Evolutionary conservation across 2,113 vertebrate species (phyloP).

Genomic region (Centropus unirufus): DNA sequence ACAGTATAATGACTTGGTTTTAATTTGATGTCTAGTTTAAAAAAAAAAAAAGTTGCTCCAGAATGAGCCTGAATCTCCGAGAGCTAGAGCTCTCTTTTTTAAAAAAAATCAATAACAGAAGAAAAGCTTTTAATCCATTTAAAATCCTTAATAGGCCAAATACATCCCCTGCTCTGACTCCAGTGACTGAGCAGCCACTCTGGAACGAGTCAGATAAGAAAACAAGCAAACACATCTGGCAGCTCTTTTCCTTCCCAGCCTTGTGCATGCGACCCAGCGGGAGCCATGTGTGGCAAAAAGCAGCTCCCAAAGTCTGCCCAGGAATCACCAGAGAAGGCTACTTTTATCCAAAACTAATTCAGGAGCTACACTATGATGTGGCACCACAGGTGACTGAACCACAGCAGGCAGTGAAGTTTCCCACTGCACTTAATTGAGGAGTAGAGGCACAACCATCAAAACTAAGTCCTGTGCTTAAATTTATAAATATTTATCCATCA

Average conservation of each 20-base stretch:
- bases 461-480: not conserved
- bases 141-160: not conserved
- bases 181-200: not conserved
- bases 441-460: not conserved
- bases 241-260: not conserved
- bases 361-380: not conserved
- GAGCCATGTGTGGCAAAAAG: rapidly evolving
- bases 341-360: not conserved
- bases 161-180: not conserved
- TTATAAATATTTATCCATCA: not conserved
- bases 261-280: rapidly evolving
- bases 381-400: not conserved
- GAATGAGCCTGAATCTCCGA: not conserved
- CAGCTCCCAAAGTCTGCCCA: not conserved
- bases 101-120: not conserved
- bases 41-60: not conserved
- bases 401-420: not conserved
- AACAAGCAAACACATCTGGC: not conserved
- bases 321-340: not conserved
- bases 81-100: not conserved
- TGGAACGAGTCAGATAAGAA: not conserved
- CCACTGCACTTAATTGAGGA: not conserved
- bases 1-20: not conserved
- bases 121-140: not conserved
- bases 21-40: not conserved